phyloP scores from a whole-genome alignment of 2,888 invertebrate genomes.

The Oscheius sp. region DNA sequence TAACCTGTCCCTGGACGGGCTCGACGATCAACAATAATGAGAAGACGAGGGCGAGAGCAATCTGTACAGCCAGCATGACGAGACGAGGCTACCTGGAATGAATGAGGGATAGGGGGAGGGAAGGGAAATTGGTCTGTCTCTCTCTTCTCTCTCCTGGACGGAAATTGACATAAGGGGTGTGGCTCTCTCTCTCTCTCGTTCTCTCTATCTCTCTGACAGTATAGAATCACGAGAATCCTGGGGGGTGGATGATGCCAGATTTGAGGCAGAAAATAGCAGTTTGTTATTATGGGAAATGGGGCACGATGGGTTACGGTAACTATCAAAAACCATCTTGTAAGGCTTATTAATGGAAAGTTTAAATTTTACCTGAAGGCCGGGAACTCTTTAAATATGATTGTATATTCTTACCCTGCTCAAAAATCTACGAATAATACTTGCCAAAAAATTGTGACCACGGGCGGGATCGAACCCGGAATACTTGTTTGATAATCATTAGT shows the following conservation, averaged over 20 bases:
- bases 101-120: too few relatives aligned
- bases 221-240: slow-evolving; percentile 8
- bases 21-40: not conserved
- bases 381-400: not conserved
- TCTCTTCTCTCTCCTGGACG: not conserved
- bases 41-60: slow-evolving; percentile 10
- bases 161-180: slow-evolving; percentile 22
- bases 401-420: too few relatives aligned
- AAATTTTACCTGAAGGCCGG: not conserved
- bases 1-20: slow-evolving; percentile 25
- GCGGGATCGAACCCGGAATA: too few relatives aligned
- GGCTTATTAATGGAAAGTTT: not conserved
- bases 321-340: not conserved
- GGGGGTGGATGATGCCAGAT: slow-evolving; percentile 14
- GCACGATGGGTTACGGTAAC: not conserved
- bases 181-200: too few relatives aligned
- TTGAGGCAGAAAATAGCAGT: not conserved
- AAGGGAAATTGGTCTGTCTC: slow-evolving; percentile 12
- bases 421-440: too few relatives aligned
- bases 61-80: slow-evolving; percentile 23
- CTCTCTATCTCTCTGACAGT: not conserved
- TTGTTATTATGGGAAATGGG: not conserved
- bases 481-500: too few relatives aligned
- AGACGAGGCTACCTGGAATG: slow-evolving; percentile 33
- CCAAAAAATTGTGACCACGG: too few relatives aligned